Conservation (phyloP, 2,888 invertebrate genomes). For the Nomada fabriciana region DNA sequence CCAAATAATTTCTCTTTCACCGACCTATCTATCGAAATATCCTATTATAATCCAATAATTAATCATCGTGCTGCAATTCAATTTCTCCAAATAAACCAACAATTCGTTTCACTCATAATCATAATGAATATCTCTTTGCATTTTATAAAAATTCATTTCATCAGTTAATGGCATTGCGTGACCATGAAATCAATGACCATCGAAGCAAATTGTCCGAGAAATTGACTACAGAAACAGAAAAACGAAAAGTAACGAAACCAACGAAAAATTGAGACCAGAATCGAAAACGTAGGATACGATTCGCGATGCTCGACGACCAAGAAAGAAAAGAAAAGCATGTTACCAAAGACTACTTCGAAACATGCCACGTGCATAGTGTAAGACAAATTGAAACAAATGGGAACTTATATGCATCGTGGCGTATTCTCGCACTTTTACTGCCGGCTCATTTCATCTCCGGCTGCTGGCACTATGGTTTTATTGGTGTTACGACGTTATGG, state of each 20-base stretch:
- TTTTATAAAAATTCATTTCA: too few species aligned
- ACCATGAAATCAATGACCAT: too few species aligned
- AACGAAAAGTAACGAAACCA: too few species aligned
- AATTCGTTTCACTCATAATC: too few species aligned
- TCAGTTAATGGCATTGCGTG: too few species aligned
- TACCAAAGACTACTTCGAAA: slow-evolving; percentile 6
- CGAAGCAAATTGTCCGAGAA: too few species aligned
- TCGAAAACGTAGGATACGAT: not conserved
- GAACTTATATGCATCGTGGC: slow-evolving; percentile 79
- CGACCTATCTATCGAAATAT: not conserved
- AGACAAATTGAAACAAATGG: slow-evolving; percentile 82
- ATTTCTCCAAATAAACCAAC: too few species aligned
- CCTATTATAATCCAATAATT: not conserved
- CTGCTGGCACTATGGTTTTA: slow-evolving; percentile 71
- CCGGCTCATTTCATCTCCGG: slow-evolving; percentile 80
- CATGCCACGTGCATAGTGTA: slow-evolving; percentile 45
- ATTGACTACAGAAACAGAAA: too few species aligned
- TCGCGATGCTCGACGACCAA: not conserved
- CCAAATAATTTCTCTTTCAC: too few species aligned
- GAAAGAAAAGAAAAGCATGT: slow-evolving; percentile 34
- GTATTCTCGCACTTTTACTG: slow-evolving; percentile 79
- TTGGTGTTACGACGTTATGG: slow-evolving; percentile 76
- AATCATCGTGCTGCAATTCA: too few species aligned
- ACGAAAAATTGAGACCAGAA: too few species aligned
- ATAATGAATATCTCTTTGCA: too few species aligned